phyloP scores from a whole-genome alignment of 2,797 vertebrate species.

The Podargus strigoides region DNA sequence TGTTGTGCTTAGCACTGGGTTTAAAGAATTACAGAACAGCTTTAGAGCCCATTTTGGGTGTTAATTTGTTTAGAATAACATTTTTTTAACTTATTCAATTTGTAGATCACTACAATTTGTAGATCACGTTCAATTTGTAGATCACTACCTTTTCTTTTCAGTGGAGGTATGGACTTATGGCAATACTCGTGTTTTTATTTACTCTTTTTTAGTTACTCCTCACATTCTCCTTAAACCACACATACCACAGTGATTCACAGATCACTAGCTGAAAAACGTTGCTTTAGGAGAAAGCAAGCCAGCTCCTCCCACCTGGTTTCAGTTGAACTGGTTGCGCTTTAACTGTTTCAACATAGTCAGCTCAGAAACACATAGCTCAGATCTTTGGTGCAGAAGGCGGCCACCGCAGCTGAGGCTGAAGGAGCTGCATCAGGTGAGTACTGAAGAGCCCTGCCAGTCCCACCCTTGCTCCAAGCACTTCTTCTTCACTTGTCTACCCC shows the following conservation, averaged over 20 bases:
- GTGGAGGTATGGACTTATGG: background rate
- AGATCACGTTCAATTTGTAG: background rate
- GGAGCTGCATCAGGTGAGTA: background rate
- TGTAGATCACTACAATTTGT: background rate
- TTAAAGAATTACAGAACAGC: background rate
- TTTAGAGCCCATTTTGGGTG: background rate
- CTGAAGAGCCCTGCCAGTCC: background rate
- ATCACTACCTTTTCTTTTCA: background rate
- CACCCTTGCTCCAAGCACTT: background rate
- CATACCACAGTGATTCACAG: background rate
- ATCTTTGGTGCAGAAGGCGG: background rate
- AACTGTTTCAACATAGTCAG: accelerated
- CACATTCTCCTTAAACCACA: background rate
- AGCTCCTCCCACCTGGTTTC: accelerated
- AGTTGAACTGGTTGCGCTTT: background rate
- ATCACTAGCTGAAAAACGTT: background rate
- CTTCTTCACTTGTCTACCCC: background rate
- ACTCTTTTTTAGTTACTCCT: background rate
- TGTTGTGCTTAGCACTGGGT: background rate
- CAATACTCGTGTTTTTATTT: background rate
- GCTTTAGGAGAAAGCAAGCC: background rate
- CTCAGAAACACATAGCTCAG: background rate
- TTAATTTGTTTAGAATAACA: background rate
- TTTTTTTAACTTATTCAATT: background rate
- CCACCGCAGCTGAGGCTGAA: background rate